Conservation (phyloP, 2,113 vertebrate genomes). For the Paraplagusia blochii region DNA sequence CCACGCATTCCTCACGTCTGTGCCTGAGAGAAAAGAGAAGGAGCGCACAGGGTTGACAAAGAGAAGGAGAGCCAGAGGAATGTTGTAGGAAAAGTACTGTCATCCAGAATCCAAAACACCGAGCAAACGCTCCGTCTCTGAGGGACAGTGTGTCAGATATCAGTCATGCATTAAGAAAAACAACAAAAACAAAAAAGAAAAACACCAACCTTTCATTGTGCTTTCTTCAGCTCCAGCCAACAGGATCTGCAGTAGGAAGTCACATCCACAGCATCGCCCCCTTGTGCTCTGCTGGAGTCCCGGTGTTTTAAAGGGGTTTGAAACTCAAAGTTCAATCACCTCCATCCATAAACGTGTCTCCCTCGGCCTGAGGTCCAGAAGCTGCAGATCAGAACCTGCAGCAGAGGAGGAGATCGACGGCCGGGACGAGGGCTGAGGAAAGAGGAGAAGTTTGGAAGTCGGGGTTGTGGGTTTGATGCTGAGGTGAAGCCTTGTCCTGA, state of each 20-base stretch:
- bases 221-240: conserved; percentile 29
- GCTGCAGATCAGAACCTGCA: conserved; percentile 22
- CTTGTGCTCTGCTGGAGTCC: conserved; percentile 17
- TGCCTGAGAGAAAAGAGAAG: conserved; percentile 12
- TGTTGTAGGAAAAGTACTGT: conserved; percentile 31
- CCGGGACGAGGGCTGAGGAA: not conserved
- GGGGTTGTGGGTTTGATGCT: conserved; percentile 27
- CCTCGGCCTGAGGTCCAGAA: not conserved
- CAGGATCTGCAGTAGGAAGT: conserved; percentile 45
- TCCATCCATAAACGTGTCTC: not conserved
- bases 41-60: not conserved
- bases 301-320: not conserved
- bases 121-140: too few relatives aligned
- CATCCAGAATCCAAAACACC: not conserved
- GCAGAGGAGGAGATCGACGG: not conserved
- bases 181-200: not conserved
- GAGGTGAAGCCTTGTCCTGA: conserved; percentile 33
- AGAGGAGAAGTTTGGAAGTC: not conserved
- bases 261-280: conserved; percentile 69
- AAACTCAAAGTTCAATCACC: conserved; percentile 43
- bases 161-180: too few relatives aligned
- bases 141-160: not conserved
- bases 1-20: conserved; percentile 68
- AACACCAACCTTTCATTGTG: conserved; percentile 76
- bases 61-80: not conserved